A percentile compares a stretch with the other conserved stretches of the same genome.
These are phyloP conservation scores for Caenorhabditis angaria DNA, from an alignment of 2,888 invertebrate species.

Conservation along the genomic window DNA sequence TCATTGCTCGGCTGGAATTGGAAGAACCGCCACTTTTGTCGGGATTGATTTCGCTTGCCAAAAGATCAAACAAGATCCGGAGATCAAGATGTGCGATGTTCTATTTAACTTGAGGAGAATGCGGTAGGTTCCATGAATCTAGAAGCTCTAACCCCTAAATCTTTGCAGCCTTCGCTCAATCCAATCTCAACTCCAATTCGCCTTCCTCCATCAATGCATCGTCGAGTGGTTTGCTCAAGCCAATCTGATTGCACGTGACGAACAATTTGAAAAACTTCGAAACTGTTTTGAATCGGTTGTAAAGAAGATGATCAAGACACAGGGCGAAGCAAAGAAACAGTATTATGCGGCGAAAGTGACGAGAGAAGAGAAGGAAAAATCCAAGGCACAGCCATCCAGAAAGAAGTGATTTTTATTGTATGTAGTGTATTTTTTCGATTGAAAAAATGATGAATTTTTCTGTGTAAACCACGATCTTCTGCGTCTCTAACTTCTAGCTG, in stretches of 20 bases:
- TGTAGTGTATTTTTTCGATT: no score
- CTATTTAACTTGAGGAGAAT: neutral
- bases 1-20: slow-evolving; percentile 62
- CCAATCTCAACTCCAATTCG: slow-evolving; percentile 9
- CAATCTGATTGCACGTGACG: neutral
- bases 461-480: no score
- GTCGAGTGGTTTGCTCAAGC: slow-evolving; percentile 1
- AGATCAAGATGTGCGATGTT: slow-evolving; percentile 1
- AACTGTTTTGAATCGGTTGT: slow-evolving; percentile 4
- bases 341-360: slow-evolving; percentile 1
- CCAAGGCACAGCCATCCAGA: no score
- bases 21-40: slow-evolving; percentile 55
- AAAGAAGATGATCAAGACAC: slow-evolving; percentile 7
- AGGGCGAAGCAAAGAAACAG: neutral
- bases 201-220: slow-evolving; percentile 11
- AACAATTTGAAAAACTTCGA: slow-evolving; percentile 1
- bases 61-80: slow-evolving; percentile 15
- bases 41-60: slow-evolving; percentile 52
- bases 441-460: no score
- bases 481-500: no score
- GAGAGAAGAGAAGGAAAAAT: neutral
- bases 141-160: neutral
- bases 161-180: slow-evolving; percentile 4
- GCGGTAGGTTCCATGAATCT: neutral
- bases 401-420: no score